These are phyloP conservation scores for Erythrocercus mccallii DNA, from an alignment of 2,113 vertebrate genomes.

Conservation along the genomic window DNA sequence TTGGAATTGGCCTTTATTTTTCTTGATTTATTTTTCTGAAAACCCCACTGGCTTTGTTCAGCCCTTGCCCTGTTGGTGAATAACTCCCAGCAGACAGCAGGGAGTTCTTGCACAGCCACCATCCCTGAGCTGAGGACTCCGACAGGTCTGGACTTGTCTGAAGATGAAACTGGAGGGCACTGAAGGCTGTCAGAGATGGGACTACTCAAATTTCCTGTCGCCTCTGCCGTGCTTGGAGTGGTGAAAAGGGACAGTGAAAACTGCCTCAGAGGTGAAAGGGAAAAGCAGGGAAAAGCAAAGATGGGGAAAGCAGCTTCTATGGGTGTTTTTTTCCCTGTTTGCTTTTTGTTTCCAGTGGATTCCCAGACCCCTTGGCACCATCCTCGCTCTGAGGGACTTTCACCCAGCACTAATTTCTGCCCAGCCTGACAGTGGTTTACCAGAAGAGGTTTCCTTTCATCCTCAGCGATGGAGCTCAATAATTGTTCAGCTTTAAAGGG, in stretches of 20 bases:
- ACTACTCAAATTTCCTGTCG: neutral
- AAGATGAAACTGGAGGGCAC: neutral
- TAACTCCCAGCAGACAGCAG: neutral
- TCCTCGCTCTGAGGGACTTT: neutral
- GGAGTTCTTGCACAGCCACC: neutral
- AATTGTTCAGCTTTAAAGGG: neutral
- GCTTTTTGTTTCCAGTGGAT: neutral
- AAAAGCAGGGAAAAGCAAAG: neutral
- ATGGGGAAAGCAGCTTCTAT: neutral
- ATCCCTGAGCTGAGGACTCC: neutral
- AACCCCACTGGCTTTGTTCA: rapidly evolving
- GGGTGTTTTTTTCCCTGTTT: neutral
- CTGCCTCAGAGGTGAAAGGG: neutral
- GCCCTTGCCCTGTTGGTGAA: neutral
- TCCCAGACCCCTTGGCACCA: neutral
- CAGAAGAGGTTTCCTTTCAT: neutral
- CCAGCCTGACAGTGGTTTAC: neutral
- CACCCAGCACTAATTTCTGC: neutral
- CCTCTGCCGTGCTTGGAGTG: neutral
- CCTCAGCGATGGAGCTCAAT: neutral
- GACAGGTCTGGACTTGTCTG: neutral
- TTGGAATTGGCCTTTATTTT: neutral
- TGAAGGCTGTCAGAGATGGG: neutral
- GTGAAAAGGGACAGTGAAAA: neutral
- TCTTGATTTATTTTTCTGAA: neutral